Conservation (phyloP, 2,797 vertebrate species). For the Pelobates cultripes region DNA sequence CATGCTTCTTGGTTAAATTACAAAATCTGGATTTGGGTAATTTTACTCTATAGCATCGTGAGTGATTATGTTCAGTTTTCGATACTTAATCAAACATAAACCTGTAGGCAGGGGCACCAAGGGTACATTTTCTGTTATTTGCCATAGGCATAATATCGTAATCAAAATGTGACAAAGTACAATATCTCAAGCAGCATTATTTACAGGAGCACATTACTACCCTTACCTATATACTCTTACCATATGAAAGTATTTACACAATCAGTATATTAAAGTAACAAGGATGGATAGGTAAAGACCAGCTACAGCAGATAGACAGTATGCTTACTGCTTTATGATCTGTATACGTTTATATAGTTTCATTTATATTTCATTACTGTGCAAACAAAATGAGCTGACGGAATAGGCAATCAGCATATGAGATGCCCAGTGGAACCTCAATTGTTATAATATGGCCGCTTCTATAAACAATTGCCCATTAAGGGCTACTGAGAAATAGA, state of each 20-base stretch:
- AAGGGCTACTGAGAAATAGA: slow-evolving; percentile 59
- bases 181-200: too few relatives aligned
- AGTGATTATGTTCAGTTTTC: too few relatives aligned
- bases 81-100: too few relatives aligned
- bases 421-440: slow-evolving; percentile 60
- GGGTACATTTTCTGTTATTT: too few relatives aligned
- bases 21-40: too few relatives aligned
- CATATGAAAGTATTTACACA: slow-evolving; percentile 26
- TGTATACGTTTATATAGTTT: slow-evolving; percentile 62
- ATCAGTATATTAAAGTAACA: slow-evolving; percentile 29
- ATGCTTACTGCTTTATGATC: slow-evolving; percentile 62
- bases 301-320: slow-evolving; percentile 37
- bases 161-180: too few relatives aligned
- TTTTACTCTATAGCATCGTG: too few relatives aligned
- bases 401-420: slow-evolving; percentile 63
- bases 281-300: slow-evolving; percentile 22
- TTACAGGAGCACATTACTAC: too few relatives aligned
- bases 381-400: slow-evolving; percentile 62
- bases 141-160: too few relatives aligned
- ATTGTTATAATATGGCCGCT: slow-evolving; percentile 56
- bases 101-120: too few relatives aligned
- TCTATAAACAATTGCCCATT: slow-evolving; percentile 63
- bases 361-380: slow-evolving; percentile 62
- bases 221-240: neutral
- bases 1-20: too few relatives aligned